phyloP scores from a whole-genome alignment of 2,888 invertebrate species.

The Chouioia cunea region DNA sequence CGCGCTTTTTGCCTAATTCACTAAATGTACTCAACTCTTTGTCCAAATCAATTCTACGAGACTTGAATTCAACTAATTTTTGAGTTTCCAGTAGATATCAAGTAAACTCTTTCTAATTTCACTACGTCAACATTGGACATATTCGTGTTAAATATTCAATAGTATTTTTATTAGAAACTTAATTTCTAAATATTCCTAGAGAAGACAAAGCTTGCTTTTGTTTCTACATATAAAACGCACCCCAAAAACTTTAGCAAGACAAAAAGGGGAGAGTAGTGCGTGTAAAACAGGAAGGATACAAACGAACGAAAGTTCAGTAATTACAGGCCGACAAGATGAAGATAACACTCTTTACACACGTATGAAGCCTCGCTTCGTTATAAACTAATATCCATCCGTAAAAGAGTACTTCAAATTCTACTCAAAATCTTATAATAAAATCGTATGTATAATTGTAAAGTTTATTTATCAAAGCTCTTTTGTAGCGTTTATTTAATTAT shows the following conservation, averaged over 20 bases:
- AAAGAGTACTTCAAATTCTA: slow-evolving; percentile 39
- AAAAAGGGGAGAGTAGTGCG: slow-evolving; percentile 15
- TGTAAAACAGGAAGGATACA: slow-evolving; percentile 19
- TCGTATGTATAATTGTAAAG: slow-evolving; percentile 47
- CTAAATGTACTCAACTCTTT: slow-evolving; percentile 8
- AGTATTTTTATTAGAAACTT: slow-evolving; percentile 19
- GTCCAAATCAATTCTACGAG: slow-evolving; percentile 19
- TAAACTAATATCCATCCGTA: slow-evolving; percentile 26
- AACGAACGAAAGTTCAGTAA: slow-evolving; percentile 7
- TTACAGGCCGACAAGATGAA: slow-evolving; percentile 36
- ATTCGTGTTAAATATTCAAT: background rate
- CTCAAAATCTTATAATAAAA: slow-evolving; percentile 45
- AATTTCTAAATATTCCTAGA: slow-evolving; percentile 4
- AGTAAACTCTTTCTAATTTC: too few species aligned
- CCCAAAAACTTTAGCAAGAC: slow-evolving; percentile 43
- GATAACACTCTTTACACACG: slow-evolving; percentile 34
- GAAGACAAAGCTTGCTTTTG: slow-evolving; percentile 2
- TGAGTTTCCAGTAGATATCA: background rate
- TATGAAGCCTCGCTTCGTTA: slow-evolving; percentile 11
- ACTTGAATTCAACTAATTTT: background rate
- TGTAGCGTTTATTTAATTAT: slow-evolving; percentile 17
- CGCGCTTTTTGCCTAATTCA: slow-evolving; percentile 11
- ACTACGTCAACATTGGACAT: too few species aligned
- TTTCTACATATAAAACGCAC: slow-evolving; percentile 17
- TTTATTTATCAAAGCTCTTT: slow-evolving; percentile 48